Evolutionary conservation across 2,797 vertebrate species (phyloP), one percentile per base, ranked within the genome.

Genomic region (Acanthis flammea): DNA sequence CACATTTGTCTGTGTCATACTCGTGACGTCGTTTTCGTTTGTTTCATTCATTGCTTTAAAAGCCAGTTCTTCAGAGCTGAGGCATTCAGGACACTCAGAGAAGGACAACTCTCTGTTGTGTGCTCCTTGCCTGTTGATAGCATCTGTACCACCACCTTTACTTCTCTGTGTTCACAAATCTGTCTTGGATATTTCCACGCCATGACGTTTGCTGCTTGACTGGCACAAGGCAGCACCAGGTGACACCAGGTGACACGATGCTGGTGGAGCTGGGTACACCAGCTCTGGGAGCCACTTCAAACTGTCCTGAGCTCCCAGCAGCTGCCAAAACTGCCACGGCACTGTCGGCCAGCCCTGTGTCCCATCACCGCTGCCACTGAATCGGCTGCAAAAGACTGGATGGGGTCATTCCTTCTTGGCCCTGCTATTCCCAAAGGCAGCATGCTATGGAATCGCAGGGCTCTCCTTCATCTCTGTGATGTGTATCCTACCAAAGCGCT

Each of bases 291-390:
- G 33, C 24, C 2, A 0, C 15, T 41, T 65, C 19, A 9, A 41
- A 19, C 18, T 31, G 28, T 0, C 3, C 41, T 19, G 39, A 47
- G 21, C 44, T 42, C 39, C 41, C 2, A 4, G 35, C 44, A 37
- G 30, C 51, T 73, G 55, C 45, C 65, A 19, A 19, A 48, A 7
- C 12, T 7, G 0, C 25, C 72, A 4, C 4, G 1, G 28, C 30
- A 4, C 35, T 5, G 1, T 5, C 19, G 14, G 22, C 41, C 74
- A 42, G 31, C 3, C 0, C 58, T 13, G 58, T 25, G 70, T 74
- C 21, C 55, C 1, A 0, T 12, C 54, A 14, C 48, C 0, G 0
- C 27, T 27, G 44, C 41, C 14, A 4, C 21, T 0, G 3, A 30
- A 35, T 5, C 1, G 4, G 28, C 31, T 5, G 8, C 70, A 24